Evolutionary conservation across 1,140 invertebrate genomes (phyloP).

Genomic region (Venturia canescens): DNA sequence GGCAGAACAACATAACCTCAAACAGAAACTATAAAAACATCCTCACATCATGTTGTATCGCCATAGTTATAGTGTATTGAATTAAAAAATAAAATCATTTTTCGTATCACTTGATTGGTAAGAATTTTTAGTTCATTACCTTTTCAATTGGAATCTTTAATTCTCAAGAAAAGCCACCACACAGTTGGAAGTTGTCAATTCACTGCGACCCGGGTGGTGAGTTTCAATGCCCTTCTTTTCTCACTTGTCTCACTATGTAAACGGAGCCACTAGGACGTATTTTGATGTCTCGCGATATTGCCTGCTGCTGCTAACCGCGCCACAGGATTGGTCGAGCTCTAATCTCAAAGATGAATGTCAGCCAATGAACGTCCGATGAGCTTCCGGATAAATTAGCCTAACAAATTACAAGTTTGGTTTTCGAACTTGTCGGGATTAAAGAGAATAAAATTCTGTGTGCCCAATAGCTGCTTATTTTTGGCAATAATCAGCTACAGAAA

Average conservation of each 20-base stretch:
- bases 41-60: background rate
- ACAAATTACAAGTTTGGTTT: background rate
- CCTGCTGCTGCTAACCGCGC: background rate
- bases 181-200: slow-evolving; percentile 51
- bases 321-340: background rate
- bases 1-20: slow-evolving; percentile 33
- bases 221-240: background rate
- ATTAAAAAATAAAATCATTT: background rate
- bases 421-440: background rate
- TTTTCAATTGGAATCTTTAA: background rate
- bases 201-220: slow-evolving; percentile 43
- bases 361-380: background rate
- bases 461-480: too few species aligned
- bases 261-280: background rate
- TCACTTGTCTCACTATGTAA: background rate
- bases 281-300: slow-evolving; percentile 15
- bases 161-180: background rate
- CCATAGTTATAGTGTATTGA: background rate
- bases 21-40: background rate
- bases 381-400: background rate
- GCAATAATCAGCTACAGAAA: too few species aligned
- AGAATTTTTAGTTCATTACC: background rate
- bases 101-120: background rate
- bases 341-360: background rate
- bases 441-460: too few species aligned